phyloP scores from a whole-genome alignment of 2,888 invertebrate genomes.

The Lasioglossum pauxillum region DNA sequence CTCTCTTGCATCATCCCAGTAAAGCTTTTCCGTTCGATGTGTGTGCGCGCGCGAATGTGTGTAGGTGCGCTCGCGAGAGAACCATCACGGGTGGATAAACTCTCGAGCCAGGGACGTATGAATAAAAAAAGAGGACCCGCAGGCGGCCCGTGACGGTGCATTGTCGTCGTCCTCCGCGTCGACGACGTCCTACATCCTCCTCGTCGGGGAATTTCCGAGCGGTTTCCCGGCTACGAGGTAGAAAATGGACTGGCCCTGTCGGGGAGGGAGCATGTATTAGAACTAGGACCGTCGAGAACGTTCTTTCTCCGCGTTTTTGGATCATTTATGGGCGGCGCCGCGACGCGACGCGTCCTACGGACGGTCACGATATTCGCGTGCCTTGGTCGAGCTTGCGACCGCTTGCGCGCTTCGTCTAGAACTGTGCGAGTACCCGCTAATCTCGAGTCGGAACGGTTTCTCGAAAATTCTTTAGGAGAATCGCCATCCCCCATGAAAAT shows the following conservation, averaged over 20 bases:
- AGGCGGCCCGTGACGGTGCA: slow-evolving; percentile 66
- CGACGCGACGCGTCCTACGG: background rate
- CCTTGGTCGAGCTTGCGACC: background rate
- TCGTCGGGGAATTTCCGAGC: slow-evolving; percentile 39
- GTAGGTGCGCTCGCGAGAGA: background rate
- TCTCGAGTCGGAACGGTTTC: too few relatives aligned
- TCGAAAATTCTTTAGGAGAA: too few relatives aligned
- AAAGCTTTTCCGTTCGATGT: background rate
- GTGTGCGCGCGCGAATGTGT: slow-evolving; percentile 7
- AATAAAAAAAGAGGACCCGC: slow-evolving; percentile 75
- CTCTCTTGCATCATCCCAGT: background rate
- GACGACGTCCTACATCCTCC: slow-evolving; percentile 43
- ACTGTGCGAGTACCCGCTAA: background rate
- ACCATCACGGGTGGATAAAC: slow-evolving; percentile 61
- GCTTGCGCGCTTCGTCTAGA: background rate
- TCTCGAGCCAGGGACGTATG: slow-evolving; percentile 74
- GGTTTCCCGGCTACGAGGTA: slow-evolving; percentile 20
- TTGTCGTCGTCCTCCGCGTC: slow-evolving; percentile 68
- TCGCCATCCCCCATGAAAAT: too few relatives aligned
- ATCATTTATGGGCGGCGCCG: background rate
- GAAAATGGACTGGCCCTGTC: slow-evolving; percentile 41
- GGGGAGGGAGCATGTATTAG: slow-evolving; percentile 9
- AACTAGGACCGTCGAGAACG: slow-evolving; percentile 6
- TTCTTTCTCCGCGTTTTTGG: slow-evolving; percentile 27
- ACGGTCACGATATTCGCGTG: background rate